A percentile compares a stretch with the other conserved stretches of the same genome.
Evolutionary conservation across 2,113 vertebrate species (phyloP).

Genomic region (Macquaria ambigua): DNA sequence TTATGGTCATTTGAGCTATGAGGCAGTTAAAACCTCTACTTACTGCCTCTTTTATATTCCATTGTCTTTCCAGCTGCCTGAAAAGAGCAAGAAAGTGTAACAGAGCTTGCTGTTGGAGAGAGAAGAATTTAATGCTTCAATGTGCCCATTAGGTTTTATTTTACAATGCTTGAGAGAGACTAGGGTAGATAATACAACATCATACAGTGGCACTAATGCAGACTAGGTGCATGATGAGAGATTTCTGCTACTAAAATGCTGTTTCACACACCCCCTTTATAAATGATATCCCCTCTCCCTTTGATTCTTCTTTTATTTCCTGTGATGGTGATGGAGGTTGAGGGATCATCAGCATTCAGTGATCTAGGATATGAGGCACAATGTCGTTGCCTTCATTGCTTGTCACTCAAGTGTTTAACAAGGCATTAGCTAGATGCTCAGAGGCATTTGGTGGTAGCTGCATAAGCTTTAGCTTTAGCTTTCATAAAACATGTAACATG

Average conservation of each 20-base stretch:
- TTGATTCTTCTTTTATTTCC: neutral
- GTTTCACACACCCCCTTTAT: neutral
- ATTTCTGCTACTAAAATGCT: neutral
- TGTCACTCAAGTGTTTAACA: constrained; percentile 11
- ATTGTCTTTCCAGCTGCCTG: constrained; percentile 32
- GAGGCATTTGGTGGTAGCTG: neutral
- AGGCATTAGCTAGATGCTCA: neutral
- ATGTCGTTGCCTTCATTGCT: neutral
- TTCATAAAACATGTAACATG: too few relatives aligned
- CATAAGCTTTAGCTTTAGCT: too few relatives aligned
- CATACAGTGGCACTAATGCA: neutral
- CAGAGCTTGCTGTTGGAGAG: constrained; percentile 16
- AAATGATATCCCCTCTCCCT: neutral
- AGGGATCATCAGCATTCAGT: neutral
- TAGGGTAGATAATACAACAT: neutral
- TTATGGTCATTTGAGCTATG: constrained; percentile 32
- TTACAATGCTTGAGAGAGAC: constrained; percentile 19
- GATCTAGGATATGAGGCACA: neutral
- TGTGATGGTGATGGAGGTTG: neutral
- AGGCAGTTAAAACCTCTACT: constrained; percentile 27
- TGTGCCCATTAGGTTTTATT: constrained; percentile 45
- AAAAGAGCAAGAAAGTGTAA: constrained; percentile 9
- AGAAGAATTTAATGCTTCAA: constrained; percentile 20
- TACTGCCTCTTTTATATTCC: constrained; percentile 6
- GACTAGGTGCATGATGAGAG: constrained; percentile 21